Conservation (phyloP, 2,113 vertebrate genomes). For the Nasalis larvatus region DNA sequence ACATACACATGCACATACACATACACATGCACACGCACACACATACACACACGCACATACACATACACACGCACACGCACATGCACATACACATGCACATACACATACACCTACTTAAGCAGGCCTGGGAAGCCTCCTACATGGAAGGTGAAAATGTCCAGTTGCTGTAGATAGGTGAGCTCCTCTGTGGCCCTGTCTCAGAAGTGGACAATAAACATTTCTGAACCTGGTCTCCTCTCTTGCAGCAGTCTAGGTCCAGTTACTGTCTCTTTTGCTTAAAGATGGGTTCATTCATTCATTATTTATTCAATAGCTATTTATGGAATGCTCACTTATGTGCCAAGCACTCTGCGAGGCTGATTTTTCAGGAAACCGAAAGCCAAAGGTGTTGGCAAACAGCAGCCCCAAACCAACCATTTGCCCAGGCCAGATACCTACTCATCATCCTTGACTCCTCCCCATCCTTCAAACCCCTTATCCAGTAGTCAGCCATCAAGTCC, state of each 20-base stretch:
- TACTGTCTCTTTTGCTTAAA: neutral
- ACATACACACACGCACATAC: accelerated
- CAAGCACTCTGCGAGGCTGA: neutral
- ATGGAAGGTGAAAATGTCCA: neutral
- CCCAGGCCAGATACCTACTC: neutral
- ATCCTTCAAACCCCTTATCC: neutral
- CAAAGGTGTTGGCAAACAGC: neutral
- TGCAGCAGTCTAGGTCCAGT: neutral
- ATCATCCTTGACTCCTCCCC: neutral
- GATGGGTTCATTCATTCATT: neutral
- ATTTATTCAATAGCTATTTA: neutral
- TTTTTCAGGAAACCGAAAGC: neutral
- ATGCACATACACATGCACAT: neutral
- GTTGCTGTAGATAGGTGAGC: neutral
- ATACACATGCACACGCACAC: too few relatives aligned
- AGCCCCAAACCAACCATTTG: neutral
- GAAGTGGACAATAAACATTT: neutral
- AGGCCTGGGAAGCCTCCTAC: neutral
- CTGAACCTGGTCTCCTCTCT: neutral
- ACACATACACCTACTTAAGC: neutral
- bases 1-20: accelerated
- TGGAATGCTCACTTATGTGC: neutral
- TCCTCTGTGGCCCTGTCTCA: neutral
- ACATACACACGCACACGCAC: neutral
- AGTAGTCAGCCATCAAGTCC: neutral